Evolutionary conservation across 2,113 vertebrate species (phyloP).

Genomic region (Nanorana parkeri): DNA sequence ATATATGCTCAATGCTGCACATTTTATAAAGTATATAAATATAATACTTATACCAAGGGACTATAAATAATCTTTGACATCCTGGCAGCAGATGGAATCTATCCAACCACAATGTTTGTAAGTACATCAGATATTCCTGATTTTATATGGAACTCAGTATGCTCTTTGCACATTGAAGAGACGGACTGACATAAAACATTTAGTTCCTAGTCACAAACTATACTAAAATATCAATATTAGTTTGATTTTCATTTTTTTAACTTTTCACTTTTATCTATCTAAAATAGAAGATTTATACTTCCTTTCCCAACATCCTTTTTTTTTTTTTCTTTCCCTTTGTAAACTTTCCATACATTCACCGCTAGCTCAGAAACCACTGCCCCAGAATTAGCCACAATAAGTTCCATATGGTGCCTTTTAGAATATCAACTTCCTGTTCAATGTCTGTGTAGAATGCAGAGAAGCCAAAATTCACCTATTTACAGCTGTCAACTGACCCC

Average conservation of each 20-base stretch:
- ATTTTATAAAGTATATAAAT: neutral
- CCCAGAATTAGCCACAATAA: constrained; percentile 82
- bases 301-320: constrained; percentile 68
- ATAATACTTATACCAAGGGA: neutral
- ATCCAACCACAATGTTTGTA: neutral
- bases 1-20: neutral
- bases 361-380: constrained; percentile 70
- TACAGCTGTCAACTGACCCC: constrained; percentile 65
- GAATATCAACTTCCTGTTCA: constrained; percentile 60
- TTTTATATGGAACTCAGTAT: no score
- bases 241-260: neutral
- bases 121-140: no score
- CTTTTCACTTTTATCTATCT: constrained; percentile 52
- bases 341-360: constrained; percentile 80
- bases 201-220: no score
- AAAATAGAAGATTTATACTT: constrained; percentile 59
- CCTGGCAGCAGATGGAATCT: neutral
- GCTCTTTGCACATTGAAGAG: no score
- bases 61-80: neutral
- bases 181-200: no score
- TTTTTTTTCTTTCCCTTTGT: constrained; percentile 62
- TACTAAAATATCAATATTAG: neutral
- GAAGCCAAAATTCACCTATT: constrained; percentile 57
- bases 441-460: constrained; percentile 60
- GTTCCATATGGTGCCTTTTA: constrained; percentile 79